Conservation (phyloP, 1,140 invertebrate genomes). For the Melitaea cinxia region DNA sequence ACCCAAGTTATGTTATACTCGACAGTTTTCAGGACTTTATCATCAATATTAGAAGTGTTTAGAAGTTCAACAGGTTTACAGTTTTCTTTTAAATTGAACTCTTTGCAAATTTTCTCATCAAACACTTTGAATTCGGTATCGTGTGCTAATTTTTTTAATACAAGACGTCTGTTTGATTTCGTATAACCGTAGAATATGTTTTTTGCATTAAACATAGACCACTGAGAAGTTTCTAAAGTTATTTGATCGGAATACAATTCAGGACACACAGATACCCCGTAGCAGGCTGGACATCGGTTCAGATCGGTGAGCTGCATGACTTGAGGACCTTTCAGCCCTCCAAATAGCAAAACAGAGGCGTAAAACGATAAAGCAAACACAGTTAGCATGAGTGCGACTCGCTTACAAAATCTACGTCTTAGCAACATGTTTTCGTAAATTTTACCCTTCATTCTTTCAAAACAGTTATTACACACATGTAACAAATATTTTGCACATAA, state of each 20-base stretch:
- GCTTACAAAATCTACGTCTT: slow-evolving; percentile 60
- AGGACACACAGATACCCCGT: slow-evolving; percentile 66
- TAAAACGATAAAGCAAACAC: slow-evolving; percentile 60
- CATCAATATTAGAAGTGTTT: slow-evolving; percentile 56
- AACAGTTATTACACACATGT: not conserved
- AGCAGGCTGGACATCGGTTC: slow-evolving; percentile 66
- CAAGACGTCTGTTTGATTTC: slow-evolving; percentile 57
- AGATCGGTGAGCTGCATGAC: slow-evolving; percentile 66
- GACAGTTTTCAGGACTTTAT: slow-evolving; percentile 59
- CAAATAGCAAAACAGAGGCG: slow-evolving; percentile 59
- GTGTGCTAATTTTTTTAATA: slow-evolving; percentile 70
- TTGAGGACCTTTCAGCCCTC: slow-evolving; percentile 57
- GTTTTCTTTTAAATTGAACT: slow-evolving; percentile 49
- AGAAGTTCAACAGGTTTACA: slow-evolving; percentile 62
- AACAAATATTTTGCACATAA: not conserved
- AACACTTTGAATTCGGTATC: slow-evolving; percentile 65
- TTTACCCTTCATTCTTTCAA: slow-evolving; percentile 49
- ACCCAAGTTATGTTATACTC: slow-evolving; percentile 61
- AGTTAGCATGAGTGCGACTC: slow-evolving; percentile 43
- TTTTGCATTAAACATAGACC: slow-evolving; percentile 68
- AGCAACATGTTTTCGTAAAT: slow-evolving; percentile 56
- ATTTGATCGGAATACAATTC: slow-evolving; percentile 72
- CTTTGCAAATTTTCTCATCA: slow-evolving; percentile 59
- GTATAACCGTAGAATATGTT: slow-evolving; percentile 71
- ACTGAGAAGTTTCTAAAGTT: slow-evolving; percentile 46